These are phyloP conservation scores for Himalopsyche kuldschensis DNA, from an alignment of 2,888 invertebrate species.

Conservation along the genomic window DNA sequence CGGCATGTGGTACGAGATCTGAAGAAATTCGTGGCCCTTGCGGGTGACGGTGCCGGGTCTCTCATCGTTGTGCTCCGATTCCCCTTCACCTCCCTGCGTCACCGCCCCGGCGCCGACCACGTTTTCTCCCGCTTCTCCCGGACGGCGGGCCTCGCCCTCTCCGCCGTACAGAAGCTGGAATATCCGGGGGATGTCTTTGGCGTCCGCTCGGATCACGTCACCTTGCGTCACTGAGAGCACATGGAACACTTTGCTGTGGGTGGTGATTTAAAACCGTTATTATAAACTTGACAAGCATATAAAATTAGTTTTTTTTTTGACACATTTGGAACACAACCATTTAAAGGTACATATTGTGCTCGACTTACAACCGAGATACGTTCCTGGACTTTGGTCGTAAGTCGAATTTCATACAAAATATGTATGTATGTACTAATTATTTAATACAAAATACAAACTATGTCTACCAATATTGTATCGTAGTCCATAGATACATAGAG, in stretches of 20 bases:
- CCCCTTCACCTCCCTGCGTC: slow-evolving; percentile 58
- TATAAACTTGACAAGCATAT: no score
- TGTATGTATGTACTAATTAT: no score
- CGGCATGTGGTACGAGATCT: slow-evolving; percentile 97
- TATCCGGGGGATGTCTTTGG: slow-evolving; percentile 98
- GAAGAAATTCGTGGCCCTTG: slow-evolving; percentile 94
- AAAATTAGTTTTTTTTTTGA: no score
- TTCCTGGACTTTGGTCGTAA: no score
- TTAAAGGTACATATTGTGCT: no score
- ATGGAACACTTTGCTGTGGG: slow-evolving; percentile 93
- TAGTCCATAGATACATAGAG: no score
- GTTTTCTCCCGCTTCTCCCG: slow-evolving; percentile 74
- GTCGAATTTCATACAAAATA: no score
- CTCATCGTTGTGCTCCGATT: slow-evolving; percentile 46
- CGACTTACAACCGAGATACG: no score
- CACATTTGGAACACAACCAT: no score
- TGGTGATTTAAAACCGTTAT: neutral
- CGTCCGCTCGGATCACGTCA: slow-evolving; percentile 98
- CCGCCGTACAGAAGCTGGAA: slow-evolving; percentile 96
- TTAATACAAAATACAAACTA: no score
- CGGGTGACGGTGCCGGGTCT: slow-evolving; percentile 68
- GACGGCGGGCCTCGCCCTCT: slow-evolving; percentile 88
- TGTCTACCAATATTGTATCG: no score
- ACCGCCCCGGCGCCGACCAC: slow-evolving; percentile 58
- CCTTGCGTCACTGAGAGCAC: slow-evolving; percentile 98